A percentile compares a stretch with the other conserved stretches of the same genome.
These are phyloP conservation scores for Siniperca undulata DNA, from an alignment of 2,797 vertebrate genomes.

Conservation along the genomic window DNA sequence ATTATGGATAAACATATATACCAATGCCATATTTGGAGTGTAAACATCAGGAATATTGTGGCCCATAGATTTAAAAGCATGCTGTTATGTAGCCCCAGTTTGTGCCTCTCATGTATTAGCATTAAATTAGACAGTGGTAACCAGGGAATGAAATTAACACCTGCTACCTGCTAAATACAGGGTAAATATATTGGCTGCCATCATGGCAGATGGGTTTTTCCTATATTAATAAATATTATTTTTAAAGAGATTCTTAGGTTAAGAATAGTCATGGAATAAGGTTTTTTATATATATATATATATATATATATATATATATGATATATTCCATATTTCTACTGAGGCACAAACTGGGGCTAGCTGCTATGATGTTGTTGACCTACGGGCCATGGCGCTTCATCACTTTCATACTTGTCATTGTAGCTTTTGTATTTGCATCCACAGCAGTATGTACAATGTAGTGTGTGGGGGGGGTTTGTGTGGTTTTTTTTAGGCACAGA, in stretches of 20 bases:
- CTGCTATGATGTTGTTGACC: constrained; percentile 34
- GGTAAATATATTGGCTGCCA: not conserved
- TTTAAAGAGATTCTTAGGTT: too few species aligned
- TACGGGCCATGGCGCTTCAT: constrained; percentile 21
- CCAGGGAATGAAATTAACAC: not conserved
- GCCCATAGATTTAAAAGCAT: constrained; percentile 42
- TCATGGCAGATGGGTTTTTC: too few species aligned
- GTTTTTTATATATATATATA: too few species aligned
- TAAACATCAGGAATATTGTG: constrained; percentile 69
- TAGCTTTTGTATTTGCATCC: constrained; percentile 56
- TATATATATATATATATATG: too few species aligned
- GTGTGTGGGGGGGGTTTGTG: not conserved
- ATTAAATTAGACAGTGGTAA: not conserved
- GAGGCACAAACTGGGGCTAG: constrained; percentile 29
- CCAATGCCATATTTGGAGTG: constrained; percentile 57
- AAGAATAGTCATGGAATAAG: too few species aligned
- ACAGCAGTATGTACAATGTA: constrained; percentile 54
- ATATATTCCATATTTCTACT: too few species aligned
- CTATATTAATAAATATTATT: too few species aligned
- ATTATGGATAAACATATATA: constrained; percentile 27
- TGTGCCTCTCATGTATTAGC: constrained; percentile 16
- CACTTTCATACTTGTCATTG: constrained; percentile 30
- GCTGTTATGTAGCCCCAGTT: constrained; percentile 17
- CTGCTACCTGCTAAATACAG: not conserved
- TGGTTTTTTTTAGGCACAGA: constrained; percentile 51